These are phyloP conservation scores for Nannoperca australis DNA, from an alignment of 2,797 vertebrate species.

Conservation along the genomic window DNA sequence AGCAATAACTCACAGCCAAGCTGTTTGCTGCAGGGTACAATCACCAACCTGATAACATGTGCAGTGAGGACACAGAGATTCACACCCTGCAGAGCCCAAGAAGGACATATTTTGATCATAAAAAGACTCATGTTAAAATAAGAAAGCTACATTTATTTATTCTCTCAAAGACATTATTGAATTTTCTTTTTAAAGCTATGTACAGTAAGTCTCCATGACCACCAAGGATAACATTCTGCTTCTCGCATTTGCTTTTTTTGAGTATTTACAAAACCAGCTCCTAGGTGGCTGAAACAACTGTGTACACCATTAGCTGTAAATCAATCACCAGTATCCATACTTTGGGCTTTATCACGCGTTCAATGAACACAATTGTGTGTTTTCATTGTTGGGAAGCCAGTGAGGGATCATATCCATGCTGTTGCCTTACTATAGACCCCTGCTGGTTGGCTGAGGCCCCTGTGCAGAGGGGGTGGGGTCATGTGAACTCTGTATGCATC, in stretches of 20 bases:
- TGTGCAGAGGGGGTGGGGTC: neutral
- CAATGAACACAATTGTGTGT: neutral
- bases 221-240: neutral
- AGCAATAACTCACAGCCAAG: constrained; percentile 70
- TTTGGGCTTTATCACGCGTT: neutral
- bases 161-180: neutral
- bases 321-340: neutral
- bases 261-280: neutral
- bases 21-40: constrained; percentile 61
- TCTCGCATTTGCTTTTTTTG: neutral
- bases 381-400: neutral
- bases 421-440: constrained; percentile 1
- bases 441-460: neutral
- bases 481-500: neutral
- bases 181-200: neutral
- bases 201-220: neutral
- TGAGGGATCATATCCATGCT: constrained; percentile 7
- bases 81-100: constrained; percentile 27
- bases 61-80: constrained; percentile 46
- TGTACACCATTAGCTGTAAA: neutral
- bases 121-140: neutral
- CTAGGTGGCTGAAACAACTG: neutral
- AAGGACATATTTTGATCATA: constrained; percentile 22
- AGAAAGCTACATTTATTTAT: neutral
- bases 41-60: constrained; percentile 51